Percentiles rank a stretch among this genome's conserved stretches.
These are phyloP conservation scores for Tragelaphus scriptus DNA, from an alignment of 2,113 vertebrate genomes.

Conservation along the genomic window DNA sequence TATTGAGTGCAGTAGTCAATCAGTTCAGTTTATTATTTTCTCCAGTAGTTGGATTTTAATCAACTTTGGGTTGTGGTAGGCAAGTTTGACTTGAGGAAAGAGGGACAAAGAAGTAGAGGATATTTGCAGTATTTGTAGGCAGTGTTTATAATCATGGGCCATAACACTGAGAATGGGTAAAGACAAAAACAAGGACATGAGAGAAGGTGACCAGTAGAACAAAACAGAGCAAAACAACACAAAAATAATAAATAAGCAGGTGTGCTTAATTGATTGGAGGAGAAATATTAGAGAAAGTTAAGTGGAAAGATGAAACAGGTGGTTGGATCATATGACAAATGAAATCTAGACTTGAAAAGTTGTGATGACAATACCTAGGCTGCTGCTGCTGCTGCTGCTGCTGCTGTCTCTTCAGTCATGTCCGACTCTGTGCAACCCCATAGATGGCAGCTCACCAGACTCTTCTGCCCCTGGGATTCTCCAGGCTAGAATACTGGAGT, in stretches of 20 bases:
- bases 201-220: neutral
- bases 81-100: neutral
- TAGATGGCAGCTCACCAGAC: too few relatives aligned
- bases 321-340: neutral
- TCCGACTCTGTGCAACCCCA: too few relatives aligned
- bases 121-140: neutral
- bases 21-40: neutral
- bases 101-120: neutral
- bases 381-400: too few relatives aligned
- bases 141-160: neutral
- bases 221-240: neutral
- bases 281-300: neutral
- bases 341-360: neutral
- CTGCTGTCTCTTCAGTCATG: too few relatives aligned
- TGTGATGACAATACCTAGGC: neutral
- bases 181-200: neutral
- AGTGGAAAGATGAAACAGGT: neutral
- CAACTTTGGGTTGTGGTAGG: neutral
- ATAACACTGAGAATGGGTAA: neutral
- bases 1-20: neutral
- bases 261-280: neutral
- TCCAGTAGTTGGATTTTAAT: neutral
- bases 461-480: too few relatives aligned
- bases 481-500: too few relatives aligned
- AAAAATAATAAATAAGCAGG: neutral